A percentile compares a stretch with the other conserved stretches of the same genome.
Conservation (phyloP, 2,888 invertebrate genomes). For the Hydraecia micacea region DNA sequence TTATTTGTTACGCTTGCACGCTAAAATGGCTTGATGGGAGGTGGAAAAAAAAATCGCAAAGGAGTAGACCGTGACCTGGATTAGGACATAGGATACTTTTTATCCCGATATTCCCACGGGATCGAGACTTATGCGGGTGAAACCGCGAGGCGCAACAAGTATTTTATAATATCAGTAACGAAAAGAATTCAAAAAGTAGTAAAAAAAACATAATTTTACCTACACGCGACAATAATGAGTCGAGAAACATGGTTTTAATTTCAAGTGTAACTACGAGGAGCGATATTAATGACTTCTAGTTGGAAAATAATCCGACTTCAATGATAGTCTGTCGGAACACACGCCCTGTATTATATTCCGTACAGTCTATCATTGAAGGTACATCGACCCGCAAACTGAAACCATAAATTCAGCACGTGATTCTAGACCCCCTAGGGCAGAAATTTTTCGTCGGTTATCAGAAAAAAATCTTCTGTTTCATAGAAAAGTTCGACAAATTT, state of each 20-base stretch:
- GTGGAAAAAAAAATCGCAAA: too few species aligned
- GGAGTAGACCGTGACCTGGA: background rate
- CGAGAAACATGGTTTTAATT: constrained; percentile 4
- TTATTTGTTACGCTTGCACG: background rate
- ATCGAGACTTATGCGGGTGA: background rate
- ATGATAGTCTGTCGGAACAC: background rate
- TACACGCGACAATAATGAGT: constrained; percentile 29
- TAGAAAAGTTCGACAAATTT: background rate
- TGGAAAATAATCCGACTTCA: background rate
- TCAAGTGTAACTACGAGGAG: constrained; percentile 12
- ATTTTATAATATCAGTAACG: background rate
- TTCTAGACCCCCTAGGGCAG: background rate
- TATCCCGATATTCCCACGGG: background rate
- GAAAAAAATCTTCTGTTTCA: background rate
- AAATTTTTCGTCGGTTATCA: background rate
- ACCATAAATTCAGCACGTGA: background rate
- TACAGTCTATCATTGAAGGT: background rate
- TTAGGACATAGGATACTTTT: background rate
- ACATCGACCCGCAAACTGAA: background rate
- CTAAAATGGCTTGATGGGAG: too few species aligned
- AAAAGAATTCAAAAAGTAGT: background rate
- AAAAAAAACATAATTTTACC: background rate
- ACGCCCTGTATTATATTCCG: too few species aligned
- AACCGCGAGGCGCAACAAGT: background rate
- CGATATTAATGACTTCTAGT: background rate